Evolutionary conservation across 2,113 vertebrate genomes (phyloP), one percentile per base, ranked within the genome.

Genomic region (Melanerpes formicivorus): DNA sequence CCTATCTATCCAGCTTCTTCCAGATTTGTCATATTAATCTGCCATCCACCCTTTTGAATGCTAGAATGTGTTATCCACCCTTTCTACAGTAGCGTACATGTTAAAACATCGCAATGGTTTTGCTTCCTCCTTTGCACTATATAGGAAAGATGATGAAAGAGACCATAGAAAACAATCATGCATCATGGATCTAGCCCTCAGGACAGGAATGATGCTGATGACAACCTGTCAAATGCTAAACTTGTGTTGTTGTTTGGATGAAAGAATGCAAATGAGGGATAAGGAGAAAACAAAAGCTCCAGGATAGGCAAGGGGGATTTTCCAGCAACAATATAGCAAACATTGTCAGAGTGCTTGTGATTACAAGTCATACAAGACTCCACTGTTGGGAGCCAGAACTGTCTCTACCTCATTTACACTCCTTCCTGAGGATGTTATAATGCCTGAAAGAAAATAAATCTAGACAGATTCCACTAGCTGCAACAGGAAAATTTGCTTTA

Each of bases 181-280:
- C 46, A 11, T 56, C 65, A 8, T 5, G 80, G 76, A 71, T 86
- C 79, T 14, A 90, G 81, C 93, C 87, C 93, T 91, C 82, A 92
- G 94, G 93, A 96, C 67, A 94, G 87, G 79, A 90, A 75, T 22
- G 87, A 75, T 77, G 17, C 84, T 56, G 66, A 87, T 92, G 88
- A 93, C 93, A 95, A 75, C 93, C 87, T 86, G 91, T 96, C 48
- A 93, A 93, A 71, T 29, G 62, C 70, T 76, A 37, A 91, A 84
- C 76, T 91, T 62, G 14, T 87, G 77, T 0, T 95, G 84, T 12
- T 88, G 80, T 80, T 76, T 67, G 64, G 82, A 93, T 96, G 73
- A 95, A 94, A 95, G 79, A 93, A 96, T 96, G 94, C 67, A 94
- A 95, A 97, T 94, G 62, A 95, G 37, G 77, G 46, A 71, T 69